Base-by-base conservation (phyloP, 2,113 vertebrate species). In the Peromyscus leucopus region DNA sequence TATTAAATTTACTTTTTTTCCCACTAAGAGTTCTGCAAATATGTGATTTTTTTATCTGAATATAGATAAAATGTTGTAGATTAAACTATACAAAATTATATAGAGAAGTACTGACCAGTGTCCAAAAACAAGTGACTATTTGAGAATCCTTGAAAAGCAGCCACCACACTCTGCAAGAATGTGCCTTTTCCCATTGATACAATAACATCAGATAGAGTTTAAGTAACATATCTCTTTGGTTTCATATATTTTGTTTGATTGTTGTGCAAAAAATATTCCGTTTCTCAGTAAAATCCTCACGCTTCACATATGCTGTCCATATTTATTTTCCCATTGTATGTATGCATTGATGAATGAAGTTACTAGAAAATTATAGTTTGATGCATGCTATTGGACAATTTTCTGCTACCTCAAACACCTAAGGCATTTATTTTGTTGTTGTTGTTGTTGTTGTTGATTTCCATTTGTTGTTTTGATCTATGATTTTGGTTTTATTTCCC, bases 101-200 rank as follows among this genome's bases (percentile, higher is more conserved):
- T 21, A 28, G 4, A 1, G 67, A 63, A 72, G 0, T 33, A 9
- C 24, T 21, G 13, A 55, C 6, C 15, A 76, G n/a, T n/a, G 24
- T n/a, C n/a, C 36, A 80, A 71, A 21, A 2, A n/a, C 21, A 48
- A 11, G 0, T 46, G 15, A 11, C 26, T 28, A 6, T 1, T 7
- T 26, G 21, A n/a, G 26, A 80, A 65, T 5, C 83, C 11, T 4
- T 33, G 69, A 11, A 36, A 89, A 59, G 22, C 1, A 76, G 15
- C 17, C 17, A 2, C 2, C 4, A 39, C 6, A 4, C 10, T 26
- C 39, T 46, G 21, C 51, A 79, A 26, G 21, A 6, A 16, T 33
- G 48, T 7, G 21, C 6, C 11, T 24, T 13, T 55, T 88, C 21
- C 12, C 65, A n/a, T 24, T 26, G 19, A 55, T n/a, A 88, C 13